Base-by-base conservation (phyloP, 2,113 vertebrate species). In the Osmerus eperlanus region DNA sequence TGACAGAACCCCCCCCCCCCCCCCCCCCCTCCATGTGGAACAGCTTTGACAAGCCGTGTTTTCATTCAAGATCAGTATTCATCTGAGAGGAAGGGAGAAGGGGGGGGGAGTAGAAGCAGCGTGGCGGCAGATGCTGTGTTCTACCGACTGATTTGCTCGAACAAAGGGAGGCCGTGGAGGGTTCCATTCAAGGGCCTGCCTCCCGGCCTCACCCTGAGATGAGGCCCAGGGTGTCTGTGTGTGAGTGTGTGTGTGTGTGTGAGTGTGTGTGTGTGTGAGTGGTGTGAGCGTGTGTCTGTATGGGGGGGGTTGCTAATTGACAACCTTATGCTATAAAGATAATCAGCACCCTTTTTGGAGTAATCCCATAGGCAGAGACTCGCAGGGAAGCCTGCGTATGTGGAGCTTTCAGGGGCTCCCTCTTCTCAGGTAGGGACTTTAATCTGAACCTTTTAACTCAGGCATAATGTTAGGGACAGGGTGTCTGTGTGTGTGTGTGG, bases 31-130 rank as follows among this genome's bases (percentile, higher is more conserved):
- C 32, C 56, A 54, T 47, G 54, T 29, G 28, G 41, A 63, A 32
- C 66, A 47, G 62, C 52, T 73, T 65, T 32, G 25, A 78, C 58
- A 53, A 54, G 64, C 16, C 52, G 3, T 72, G 72, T 68, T 71
- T 59, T 51, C 67, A 67, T 70, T 79, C 70, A 71, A 71, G 32
- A 47, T 79, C 56, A 62, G 69, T 32, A 68, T 75, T 78, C 63
- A 75, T 73, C 58, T 65, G n/a, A 58, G 28, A 68, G 65, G 62
- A 60, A 11, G 41, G 9, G 41, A 12, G 62, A 60, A 1, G 41
- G 41, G 41, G 9, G 14, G 54, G 14, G 2, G 14, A 14, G 14
- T 4, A 3, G 15, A 18, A n/a, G 14, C 2, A 18, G 54, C n/a
- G 54, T 56, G 54, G n/a, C 15, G 67, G 52, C 75, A 73, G 69